phyloP scores from a whole-genome alignment of 2,888 invertebrate species.

The Pachliopta kotzebuea region DNA sequence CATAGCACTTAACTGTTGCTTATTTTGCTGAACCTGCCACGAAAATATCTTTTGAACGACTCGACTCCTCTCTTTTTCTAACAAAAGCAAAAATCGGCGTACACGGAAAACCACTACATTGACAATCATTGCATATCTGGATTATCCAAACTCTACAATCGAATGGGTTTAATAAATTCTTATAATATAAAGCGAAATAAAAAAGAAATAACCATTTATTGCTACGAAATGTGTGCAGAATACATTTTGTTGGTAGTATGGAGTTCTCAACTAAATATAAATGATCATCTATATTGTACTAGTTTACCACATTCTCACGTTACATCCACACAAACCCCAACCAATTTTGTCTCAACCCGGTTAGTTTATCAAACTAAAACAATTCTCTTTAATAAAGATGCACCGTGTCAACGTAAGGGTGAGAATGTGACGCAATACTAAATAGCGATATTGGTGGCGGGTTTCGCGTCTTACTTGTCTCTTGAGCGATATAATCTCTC shows the following conservation, averaged over 20 bases:
- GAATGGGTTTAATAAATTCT: constrained; percentile 32
- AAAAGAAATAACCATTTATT: constrained; percentile 35
- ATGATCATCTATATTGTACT: constrained; percentile 26
- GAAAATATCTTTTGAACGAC: neutral
- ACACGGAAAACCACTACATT: constrained; percentile 2
- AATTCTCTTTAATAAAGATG: constrained; percentile 29
- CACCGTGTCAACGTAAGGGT: constrained; percentile 54
- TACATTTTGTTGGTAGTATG: constrained; percentile 48
- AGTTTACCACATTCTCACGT: constrained; percentile 59
- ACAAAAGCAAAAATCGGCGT: constrained; percentile 13
- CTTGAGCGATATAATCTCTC: constrained; percentile 96
- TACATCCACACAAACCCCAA: constrained; percentile 51
- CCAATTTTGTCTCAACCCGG: constrained; percentile 36
- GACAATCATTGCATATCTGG: constrained; percentile 57
- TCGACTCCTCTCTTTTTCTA: neutral
- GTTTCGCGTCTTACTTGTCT: constrained; percentile 89
- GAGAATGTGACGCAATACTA: constrained; percentile 61
- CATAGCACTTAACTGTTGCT: constrained; percentile 93
- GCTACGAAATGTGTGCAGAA: constrained; percentile 72
- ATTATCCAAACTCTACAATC: constrained; percentile 68
- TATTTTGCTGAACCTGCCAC: constrained; percentile 94
- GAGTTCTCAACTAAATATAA: constrained; percentile 29
- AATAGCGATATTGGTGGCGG: constrained; percentile 48
- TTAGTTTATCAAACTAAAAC: constrained; percentile 25
- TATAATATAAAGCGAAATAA: constrained; percentile 35